Percentiles rank a stretch among this genome's conserved stretches.
phyloP scores from a whole-genome alignment of 2,797 vertebrate genomes.

The Champsocephalus esox region DNA sequence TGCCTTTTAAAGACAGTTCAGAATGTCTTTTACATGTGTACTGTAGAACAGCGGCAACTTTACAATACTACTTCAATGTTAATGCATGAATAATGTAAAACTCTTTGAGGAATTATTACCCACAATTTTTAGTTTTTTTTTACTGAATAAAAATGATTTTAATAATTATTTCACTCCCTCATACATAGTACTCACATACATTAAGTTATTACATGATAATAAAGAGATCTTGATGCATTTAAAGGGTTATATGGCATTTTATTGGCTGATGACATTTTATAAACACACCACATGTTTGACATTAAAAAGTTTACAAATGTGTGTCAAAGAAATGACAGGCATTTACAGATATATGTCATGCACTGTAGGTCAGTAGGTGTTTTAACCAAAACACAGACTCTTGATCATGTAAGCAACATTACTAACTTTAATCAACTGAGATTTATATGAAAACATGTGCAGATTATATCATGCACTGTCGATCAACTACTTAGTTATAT shows the following conservation, averaged over 20 bases:
- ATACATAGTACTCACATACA: background rate
- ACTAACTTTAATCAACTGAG: no score
- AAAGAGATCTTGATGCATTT: background rate
- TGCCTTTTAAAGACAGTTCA: no score
- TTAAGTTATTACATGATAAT: background rate
- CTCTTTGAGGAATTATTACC: background rate
- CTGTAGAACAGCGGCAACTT: no score
- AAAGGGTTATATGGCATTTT: background rate
- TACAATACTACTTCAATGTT: no score
- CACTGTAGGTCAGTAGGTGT: background rate
- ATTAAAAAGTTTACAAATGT: conserved; percentile 3
- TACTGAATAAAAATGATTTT: background rate
- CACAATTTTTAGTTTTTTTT: background rate
- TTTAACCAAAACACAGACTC: background rate
- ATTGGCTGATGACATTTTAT: background rate
- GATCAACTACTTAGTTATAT: no score
- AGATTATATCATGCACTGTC: no score
- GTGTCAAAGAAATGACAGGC: background rate
- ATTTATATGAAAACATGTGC: no score
- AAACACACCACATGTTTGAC: conserved; percentile 7
- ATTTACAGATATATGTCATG: background rate
- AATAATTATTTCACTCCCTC: background rate
- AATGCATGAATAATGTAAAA: no score
- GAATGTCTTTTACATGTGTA: no score
- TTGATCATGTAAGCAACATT: background rate